These are phyloP conservation scores for Tridacna crocea DNA, from an alignment of 2,888 invertebrate species.

Conservation along the genomic window DNA sequence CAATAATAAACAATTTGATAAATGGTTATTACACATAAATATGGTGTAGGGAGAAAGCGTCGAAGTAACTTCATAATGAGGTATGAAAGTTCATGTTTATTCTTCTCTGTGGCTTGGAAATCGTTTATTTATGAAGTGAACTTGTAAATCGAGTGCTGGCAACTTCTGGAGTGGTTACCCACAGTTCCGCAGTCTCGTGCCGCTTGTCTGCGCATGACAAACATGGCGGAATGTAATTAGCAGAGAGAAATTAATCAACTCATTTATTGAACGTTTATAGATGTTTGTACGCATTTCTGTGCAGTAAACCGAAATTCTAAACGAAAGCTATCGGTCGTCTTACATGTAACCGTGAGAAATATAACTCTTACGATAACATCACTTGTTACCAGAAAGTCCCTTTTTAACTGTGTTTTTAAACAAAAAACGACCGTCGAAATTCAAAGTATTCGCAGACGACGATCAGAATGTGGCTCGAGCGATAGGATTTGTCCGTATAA, in stretches of 20 bases:
- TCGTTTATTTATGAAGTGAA: conserved; percentile 3
- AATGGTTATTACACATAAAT: too few species aligned
- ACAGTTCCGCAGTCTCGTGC: conserved; percentile 9
- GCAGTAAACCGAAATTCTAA: background rate
- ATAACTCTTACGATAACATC: background rate
- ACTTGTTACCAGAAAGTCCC: too few species aligned
- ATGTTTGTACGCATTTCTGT: background rate
- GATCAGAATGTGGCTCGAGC: too few species aligned
- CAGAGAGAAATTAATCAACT: background rate
- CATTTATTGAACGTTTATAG: background rate
- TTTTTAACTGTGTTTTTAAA: too few species aligned
- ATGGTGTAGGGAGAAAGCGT: too few species aligned
- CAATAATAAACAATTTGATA: too few species aligned
- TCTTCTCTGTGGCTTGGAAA: background rate
- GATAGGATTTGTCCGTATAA: too few species aligned
- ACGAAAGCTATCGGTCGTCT: background rate
- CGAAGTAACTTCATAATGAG: background rate
- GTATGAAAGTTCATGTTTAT: background rate
- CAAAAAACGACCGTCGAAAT: too few species aligned
- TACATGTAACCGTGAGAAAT: background rate
- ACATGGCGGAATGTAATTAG: background rate
- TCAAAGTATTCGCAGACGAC: too few species aligned
- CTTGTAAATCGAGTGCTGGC: background rate
- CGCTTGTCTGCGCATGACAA: background rate
- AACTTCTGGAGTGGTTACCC: conserved; percentile 8